Percentiles rank a stretch among this genome's conserved stretches.
Conservation (phyloP, 2,113 vertebrate species). For the Menura novaehollandiae region DNA sequence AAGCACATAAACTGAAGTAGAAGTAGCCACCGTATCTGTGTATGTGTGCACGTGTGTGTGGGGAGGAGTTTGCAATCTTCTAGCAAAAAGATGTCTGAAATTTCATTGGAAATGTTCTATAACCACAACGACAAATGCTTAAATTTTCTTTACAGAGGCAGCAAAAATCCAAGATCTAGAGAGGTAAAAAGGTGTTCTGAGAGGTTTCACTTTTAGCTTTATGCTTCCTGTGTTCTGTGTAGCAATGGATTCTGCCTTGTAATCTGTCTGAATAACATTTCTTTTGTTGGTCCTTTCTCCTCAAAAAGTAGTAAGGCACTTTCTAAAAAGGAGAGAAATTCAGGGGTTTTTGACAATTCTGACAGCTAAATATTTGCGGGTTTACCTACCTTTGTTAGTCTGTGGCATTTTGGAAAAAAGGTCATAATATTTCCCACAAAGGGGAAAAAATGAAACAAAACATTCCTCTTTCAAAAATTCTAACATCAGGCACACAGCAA, state of each 20-base stretch:
- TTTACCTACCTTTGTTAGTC: background rate
- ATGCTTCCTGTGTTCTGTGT: background rate
- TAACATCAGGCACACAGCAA: background rate
- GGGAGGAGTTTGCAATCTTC: background rate
- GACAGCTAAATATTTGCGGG: background rate
- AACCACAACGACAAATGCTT: background rate
- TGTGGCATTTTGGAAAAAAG: background rate
- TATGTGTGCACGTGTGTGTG: accelerated
- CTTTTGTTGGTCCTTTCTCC: background rate
- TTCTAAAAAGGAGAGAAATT: background rate
- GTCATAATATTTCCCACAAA: background rate
- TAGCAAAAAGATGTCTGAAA: background rate
- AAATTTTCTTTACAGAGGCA: background rate
- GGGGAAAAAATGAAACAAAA: background rate
- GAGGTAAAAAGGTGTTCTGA: background rate
- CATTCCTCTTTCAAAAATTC: background rate
- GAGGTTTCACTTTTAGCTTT: background rate
- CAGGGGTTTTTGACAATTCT: background rate
- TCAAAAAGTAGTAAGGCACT: background rate
- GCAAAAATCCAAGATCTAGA: background rate
- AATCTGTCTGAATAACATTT: background rate
- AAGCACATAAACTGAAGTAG: background rate
- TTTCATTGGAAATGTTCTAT: background rate
- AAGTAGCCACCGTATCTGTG: background rate
- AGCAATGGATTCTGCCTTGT: background rate